Base-by-base conservation (phyloP, 1,140 invertebrate species). In the Arctopsyche grandis region DNA sequence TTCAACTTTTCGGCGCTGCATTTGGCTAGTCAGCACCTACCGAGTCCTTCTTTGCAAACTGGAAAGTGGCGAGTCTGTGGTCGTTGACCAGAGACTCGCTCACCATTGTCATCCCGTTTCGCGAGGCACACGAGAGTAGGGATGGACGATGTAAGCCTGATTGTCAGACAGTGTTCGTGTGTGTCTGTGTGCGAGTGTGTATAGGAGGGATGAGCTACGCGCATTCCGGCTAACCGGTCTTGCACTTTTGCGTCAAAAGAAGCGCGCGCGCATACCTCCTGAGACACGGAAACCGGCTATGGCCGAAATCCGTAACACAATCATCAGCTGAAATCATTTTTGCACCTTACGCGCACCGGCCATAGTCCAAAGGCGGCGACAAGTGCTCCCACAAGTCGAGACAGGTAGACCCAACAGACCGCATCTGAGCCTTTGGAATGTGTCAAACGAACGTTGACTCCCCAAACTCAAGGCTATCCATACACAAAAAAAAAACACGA, bases 221-320 rank as follows among this genome's bases (percentile, higher is more conserved):
- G 63, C 63, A 66, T 66, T 66, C 63, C 63, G 19, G 63, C 63
- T 22, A 66, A 66, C 63, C 63, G 63, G 63, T 66, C 63, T 66
- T 66, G 63, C 63, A 66, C 63, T 66, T 66, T 66, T 66, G 63
- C 63, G 63, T 24, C 63, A 26, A 12, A 38, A 52, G 48, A 52
- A 52, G 16, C 29, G 29, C 48, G 48, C 48, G 48, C 48, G 48
- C 48, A 52, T 52, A 14, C 48, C 48, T 52, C 48, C 16, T 1
- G 48, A 52, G 16, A 16, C 4, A 7, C 1, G 12, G 16, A 16
- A 52, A 52, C 48, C 48, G 16, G 29, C 29, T 38, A 12, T 10
- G 48, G 48, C 48, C 16, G 12, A 38, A 16, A 52, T 52, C 12
- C 16, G 48, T 52, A 52, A 3, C 48, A 52, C 48, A 14, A 14